These are phyloP conservation scores for Drosophila watanabei DNA, from an alignment of 1,140 invertebrate genomes.

Conservation along the genomic window DNA sequence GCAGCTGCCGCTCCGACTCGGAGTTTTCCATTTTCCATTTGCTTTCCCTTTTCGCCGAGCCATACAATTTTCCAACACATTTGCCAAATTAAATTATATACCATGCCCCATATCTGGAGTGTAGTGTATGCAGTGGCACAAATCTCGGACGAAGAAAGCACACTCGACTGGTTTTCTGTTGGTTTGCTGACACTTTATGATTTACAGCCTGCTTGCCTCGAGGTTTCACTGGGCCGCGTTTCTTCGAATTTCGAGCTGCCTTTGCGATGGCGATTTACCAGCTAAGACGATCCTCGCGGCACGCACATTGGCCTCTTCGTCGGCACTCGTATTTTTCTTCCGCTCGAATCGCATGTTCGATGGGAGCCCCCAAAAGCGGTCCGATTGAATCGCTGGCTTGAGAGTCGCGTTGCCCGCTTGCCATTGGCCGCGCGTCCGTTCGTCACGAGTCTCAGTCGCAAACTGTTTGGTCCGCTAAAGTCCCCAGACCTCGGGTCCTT, in stretches of 20 bases:
- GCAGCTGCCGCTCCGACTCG: conserved; percentile 45
- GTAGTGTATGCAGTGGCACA: conserved; percentile 43
- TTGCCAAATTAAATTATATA: conserved; percentile 81
- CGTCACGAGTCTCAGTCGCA: conserved; percentile 80
- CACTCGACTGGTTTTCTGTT: conserved; percentile 62
- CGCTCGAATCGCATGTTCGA: conserved; percentile 43
- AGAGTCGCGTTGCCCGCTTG: conserved; percentile 56
- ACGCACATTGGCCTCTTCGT: conserved; percentile 45
- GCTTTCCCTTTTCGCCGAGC: conserved; percentile 56
- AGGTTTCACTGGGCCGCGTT: conserved; percentile 25
- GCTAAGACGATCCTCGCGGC: conserved; percentile 38
- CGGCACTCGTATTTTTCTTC: conserved; percentile 40
- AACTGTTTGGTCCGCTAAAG: conserved; percentile 67
- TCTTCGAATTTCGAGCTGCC: conserved; percentile 9
- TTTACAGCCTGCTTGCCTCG: conserved; percentile 53
- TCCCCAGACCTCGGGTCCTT: conserved; percentile 52
- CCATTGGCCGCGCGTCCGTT: conserved; percentile 78
- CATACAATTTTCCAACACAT: conserved; percentile 83
- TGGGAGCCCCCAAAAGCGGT: conserved; percentile 32
- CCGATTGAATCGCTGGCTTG: conserved; percentile 35
- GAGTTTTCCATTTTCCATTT: conserved; percentile 26
- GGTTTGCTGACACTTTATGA: conserved; percentile 70
- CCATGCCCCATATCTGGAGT: conserved; percentile 10
- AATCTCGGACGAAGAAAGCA: conserved; percentile 62
- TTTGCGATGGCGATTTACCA: conserved; percentile 4